Evolutionary conservation across 2,797 vertebrate genomes (phyloP).

Genomic region (Tokudaia tokunoshimensis): DNA sequence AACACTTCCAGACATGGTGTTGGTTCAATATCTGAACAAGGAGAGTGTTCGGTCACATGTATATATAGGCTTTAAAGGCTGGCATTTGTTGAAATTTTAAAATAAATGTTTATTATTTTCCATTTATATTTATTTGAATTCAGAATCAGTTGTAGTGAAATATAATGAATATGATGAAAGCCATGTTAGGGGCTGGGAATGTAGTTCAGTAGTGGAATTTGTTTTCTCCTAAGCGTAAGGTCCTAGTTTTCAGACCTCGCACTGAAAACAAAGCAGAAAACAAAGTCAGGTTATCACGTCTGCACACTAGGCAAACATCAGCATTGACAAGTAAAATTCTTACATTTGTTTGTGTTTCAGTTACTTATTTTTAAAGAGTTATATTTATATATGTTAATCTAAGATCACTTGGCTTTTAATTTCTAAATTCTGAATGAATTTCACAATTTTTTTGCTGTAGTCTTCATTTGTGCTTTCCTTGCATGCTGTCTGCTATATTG

Average conservation of each 20-base stretch:
- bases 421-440: neutral
- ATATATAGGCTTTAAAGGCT: neutral
- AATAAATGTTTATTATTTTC: neutral
- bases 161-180: neutral
- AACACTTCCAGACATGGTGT: neutral
- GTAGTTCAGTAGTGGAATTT: neutral
- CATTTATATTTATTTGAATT: neutral
- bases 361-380: conserved; percentile 6
- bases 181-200: too few relatives aligned
- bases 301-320: neutral
- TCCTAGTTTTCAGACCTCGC: neutral
- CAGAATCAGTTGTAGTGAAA: neutral
- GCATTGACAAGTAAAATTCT: neutral
- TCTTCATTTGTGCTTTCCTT: neutral
- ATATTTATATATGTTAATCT: neutral
- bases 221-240: neutral
- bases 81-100: neutral
- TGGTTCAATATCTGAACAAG: neutral
- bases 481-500: neutral
- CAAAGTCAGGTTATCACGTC: neutral
- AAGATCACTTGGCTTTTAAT: neutral
- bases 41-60: neutral
- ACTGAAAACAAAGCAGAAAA: neutral
- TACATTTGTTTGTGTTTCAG: neutral
- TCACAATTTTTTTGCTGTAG: neutral